Conservation (phyloP, 37 sponge, comb jelly and placozoan genomes). For the Bolinopsis microptera region DNA sequence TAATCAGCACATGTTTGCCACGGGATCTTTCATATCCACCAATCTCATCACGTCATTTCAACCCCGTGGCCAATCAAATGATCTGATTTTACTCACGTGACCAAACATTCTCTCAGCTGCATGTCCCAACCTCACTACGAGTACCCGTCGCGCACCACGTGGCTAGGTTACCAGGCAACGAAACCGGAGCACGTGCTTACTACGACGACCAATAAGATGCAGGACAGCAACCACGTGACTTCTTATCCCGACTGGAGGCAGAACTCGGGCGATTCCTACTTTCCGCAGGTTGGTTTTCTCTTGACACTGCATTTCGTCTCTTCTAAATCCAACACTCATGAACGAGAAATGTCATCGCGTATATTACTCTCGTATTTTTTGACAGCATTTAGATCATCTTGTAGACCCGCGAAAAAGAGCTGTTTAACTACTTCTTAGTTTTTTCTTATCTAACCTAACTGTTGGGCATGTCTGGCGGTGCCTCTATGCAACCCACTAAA, state of each 20-base stretch:
- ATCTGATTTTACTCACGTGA: background rate
- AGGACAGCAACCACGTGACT: constrained; percentile 18
- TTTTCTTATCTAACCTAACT: background rate
- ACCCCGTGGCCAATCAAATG: background rate
- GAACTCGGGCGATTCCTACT: background rate
- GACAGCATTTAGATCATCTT: background rate
- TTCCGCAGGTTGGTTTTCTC: constrained; percentile 19
- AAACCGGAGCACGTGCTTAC: background rate
- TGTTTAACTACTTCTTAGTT: background rate
- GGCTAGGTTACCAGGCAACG: constrained; percentile 60
- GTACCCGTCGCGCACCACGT: background rate
- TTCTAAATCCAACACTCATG: background rate
- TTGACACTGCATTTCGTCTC: background rate
- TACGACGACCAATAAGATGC: constrained; percentile 9
- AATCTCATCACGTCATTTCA: background rate
- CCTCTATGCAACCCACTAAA: background rate
- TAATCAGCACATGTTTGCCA: background rate
- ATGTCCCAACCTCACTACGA: constrained; percentile 57
- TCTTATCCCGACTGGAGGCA: background rate
- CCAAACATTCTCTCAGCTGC: background rate
- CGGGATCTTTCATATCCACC: background rate
- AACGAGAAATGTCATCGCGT: background rate
- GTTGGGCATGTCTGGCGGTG: background rate
- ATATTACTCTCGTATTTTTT: background rate
- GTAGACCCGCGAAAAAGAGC: background rate